Evolutionary conservation across 2,888 invertebrate genomes (phyloP), one percentile per base, ranked within the genome.

Genomic region (Apodemia mormo): DNA sequence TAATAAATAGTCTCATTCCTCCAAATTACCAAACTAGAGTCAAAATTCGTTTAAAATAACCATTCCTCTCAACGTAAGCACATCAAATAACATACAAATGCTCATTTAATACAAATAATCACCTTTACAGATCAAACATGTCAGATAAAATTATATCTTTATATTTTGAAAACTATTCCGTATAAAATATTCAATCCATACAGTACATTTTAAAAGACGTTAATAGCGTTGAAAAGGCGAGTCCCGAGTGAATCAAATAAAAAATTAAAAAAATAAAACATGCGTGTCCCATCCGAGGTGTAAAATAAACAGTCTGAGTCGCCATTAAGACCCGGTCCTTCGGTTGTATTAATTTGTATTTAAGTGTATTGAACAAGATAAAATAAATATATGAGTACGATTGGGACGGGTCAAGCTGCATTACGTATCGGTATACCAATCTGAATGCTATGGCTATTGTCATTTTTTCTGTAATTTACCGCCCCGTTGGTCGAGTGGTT

Each of bases 361-460:
- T 91, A 93, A 92, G 92, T 92, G 92, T 92, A 92, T 89, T 90
- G 90, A 87, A 92, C 92, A 92, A 92, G 92, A 92, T 92, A 92
- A 92, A 90, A 83, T 87, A 87, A 92, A 92, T 92, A 92, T 92
- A 91, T 87, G 88, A 85, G 85, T 83, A 82, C 85, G 82, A 75
- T 79, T 33, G 61, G 49, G 79, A 74, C 78, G 81, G 85, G 83
- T 84, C 85, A 81, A 83, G 75, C 70, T 74, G 80, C 82, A 81
- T 85, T 88, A 83, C 81, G 85, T 88, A 77, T 86, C 66, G 10
- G 37, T 37, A 43, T 65, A 65, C 9, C 43, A 43, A 30, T 68
- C 49, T 68, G 61, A 45, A 43, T 67, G 22, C 14, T 43, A 52
- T 64, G 30, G 68, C 64, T 68, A 68, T 68, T 54, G 65, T 43